Conservation (phyloP, 2,797 vertebrate species). For the Myotis findleyi region DNA sequence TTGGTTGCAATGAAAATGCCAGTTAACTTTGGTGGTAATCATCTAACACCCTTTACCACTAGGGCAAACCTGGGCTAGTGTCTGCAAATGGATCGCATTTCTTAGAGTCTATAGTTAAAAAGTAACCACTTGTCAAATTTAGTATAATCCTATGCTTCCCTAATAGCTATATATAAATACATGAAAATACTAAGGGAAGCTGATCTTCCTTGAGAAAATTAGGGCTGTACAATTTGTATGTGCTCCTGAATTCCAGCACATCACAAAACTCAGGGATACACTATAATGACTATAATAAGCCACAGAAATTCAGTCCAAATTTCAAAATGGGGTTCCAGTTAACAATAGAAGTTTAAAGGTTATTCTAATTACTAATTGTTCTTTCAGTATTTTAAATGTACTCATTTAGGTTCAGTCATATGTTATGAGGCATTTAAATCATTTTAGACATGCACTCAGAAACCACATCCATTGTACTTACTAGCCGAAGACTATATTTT, state of each 20-base stretch:
- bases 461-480: not conserved
- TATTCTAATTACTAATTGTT: constrained; percentile 50
- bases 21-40: not conserved
- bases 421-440: constrained; percentile 38
- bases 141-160: not conserved
- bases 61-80: not conserved
- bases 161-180: not conserved
- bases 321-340: constrained; percentile 61
- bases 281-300: constrained; percentile 30
- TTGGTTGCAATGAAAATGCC: not conserved
- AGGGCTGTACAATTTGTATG: not conserved
- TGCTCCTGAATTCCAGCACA: not conserved
- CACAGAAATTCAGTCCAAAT: constrained; percentile 2
- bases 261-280: constrained; percentile 24
- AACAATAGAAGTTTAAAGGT: constrained; percentile 53
- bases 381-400: constrained; percentile 47
- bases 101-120: not conserved
- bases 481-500: constrained; percentile 39
- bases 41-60: not conserved
- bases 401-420: constrained; percentile 49
- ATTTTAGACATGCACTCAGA: not conserved
- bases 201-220: constrained; percentile 45
- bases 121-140: constrained; percentile 3
- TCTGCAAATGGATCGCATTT: not conserved
- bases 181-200: not conserved